Percentiles rank a stretch among this genome's conserved stretches.
Conservation (phyloP, 2,797 vertebrate genomes). For the Sebastes cheni region DNA sequence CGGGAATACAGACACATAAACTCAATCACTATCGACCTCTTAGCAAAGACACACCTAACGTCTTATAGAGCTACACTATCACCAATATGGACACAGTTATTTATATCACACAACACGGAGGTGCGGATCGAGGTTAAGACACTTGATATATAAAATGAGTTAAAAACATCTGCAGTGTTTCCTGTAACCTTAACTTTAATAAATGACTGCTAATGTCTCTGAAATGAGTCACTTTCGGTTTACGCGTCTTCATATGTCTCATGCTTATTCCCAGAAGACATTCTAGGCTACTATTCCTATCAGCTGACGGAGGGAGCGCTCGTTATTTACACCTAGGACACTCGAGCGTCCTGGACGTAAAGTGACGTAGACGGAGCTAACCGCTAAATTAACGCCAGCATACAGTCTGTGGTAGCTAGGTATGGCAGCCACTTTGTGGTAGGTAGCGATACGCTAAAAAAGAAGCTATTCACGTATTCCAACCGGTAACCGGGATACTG, state of each 20-base stretch:
- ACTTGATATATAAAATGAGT: not conserved
- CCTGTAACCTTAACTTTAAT: accelerated
- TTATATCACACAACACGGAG: slow-evolving; percentile 17
- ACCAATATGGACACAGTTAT: not conserved
- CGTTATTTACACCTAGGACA: accelerated
- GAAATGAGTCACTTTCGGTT: not conserved
- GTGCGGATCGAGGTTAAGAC: not conserved
- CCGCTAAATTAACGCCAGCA: not conserved
- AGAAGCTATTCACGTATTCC: not conserved
- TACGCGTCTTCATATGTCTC: accelerated
- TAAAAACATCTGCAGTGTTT: not conserved
- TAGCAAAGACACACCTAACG: accelerated
- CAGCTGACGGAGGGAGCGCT: not conserved
- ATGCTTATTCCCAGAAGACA: not conserved
- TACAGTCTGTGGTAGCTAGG: not conserved
- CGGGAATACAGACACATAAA: not conserved
- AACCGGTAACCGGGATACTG: not conserved
- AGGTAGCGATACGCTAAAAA: too few species aligned
- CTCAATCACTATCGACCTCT: accelerated
- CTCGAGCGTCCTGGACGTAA: not conserved
- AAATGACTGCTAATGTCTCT: accelerated
- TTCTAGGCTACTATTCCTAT: too few species aligned
- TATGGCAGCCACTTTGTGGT: not conserved
- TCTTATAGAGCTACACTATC: accelerated
- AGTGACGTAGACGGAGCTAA: not conserved